Percentiles rank a stretch among this genome's conserved stretches.
phyloP scores from a whole-genome alignment of 2,797 vertebrate genomes.

The Iguana delicatissima region DNA sequence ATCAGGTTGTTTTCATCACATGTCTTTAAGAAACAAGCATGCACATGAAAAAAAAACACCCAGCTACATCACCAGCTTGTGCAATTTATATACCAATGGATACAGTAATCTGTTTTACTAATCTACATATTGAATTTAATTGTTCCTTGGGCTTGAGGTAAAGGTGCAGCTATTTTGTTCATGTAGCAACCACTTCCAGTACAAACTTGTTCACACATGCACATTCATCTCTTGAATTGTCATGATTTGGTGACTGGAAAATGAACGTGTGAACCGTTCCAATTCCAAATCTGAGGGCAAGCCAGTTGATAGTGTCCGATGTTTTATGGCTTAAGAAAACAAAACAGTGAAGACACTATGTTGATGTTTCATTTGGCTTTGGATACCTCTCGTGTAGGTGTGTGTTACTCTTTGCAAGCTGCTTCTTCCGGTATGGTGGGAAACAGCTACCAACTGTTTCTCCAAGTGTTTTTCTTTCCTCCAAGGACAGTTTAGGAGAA shows the following conservation, averaged over 20 bases:
- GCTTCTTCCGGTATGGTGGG: neutral
- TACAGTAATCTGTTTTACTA: conserved; percentile 67
- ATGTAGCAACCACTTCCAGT: neutral
- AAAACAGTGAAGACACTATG: neutral
- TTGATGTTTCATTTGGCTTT: neutral
- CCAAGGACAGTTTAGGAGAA: neutral
- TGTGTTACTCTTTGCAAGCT: neutral
- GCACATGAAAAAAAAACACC: conserved; percentile 68
- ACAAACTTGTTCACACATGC: neutral
- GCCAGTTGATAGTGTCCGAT: neutral
- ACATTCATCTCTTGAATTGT: neutral
- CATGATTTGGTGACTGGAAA: neutral
- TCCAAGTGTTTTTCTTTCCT: neutral
- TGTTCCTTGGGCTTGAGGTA: conserved; percentile 57
- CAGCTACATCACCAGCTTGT: conserved; percentile 65
- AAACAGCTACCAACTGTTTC: neutral
- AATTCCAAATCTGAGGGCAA: neutral
- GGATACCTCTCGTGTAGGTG: neutral
- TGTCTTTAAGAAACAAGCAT: conserved; percentile 59
- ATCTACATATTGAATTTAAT: conserved; percentile 60
- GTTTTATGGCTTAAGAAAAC: neutral
- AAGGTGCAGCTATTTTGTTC: conserved; percentile 59
- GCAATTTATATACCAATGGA: conserved; percentile 58
- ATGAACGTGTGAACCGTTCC: neutral
- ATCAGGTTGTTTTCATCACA: conserved; percentile 54